These are phyloP conservation scores for Amphimallon solstitiale DNA, from an alignment of 2,888 invertebrate species.

Conservation along the genomic window DNA sequence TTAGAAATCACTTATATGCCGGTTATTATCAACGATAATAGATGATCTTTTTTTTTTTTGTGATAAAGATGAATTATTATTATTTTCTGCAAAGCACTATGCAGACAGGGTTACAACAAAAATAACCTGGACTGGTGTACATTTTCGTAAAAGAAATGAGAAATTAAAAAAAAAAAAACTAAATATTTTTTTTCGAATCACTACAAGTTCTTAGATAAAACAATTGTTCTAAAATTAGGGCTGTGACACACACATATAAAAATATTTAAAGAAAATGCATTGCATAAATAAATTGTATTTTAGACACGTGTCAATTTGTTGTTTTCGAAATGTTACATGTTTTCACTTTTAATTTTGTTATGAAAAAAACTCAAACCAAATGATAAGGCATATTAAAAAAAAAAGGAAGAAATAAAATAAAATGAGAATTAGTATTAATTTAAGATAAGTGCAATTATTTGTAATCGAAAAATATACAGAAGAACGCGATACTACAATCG, in stretches of 20 bases:
- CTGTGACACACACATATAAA: slow-evolving; percentile 21
- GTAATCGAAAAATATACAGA: background rate
- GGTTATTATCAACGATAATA: no score
- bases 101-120: slow-evolving; percentile 19
- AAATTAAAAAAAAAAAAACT: background rate
- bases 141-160: background rate
- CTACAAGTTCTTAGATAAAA: slow-evolving; percentile 2
- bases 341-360: no score
- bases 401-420: background rate
- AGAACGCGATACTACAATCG: background rate
- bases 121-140: no score
- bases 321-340: background rate
- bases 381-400: slow-evolving; percentile 27
- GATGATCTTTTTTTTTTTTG: no score
- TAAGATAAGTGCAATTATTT: slow-evolving; percentile 31
- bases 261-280: no score
- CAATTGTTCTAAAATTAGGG: slow-evolving; percentile 28
- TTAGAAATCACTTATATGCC: no score
- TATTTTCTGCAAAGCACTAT: no score
- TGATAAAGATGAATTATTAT: no score
- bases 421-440: slow-evolving; percentile 25
- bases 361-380: background rate
- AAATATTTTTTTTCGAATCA: slow-evolving; percentile 3
- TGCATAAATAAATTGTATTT: slow-evolving; percentile 12
- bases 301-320: slow-evolving; percentile 4